Percentiles rank a stretch among this genome's conserved stretches.
Conservation (phyloP, 2,113 vertebrate genomes). For the Mus musculus region GRCm39 chr8:105830001-105830500, state of each 20-base stretch:
- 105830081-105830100: neutral
- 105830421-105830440: neutral
- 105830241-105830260: neutral
- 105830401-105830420: neutral
- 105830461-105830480: neutral
- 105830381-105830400: neutral
- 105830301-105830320: neutral
- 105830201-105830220: no score
- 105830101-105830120: neutral
- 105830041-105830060: no score
- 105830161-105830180: neutral
- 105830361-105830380: neutral
- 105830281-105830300: neutral
- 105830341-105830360: neutral
- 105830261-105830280: neutral
- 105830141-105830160: neutral
- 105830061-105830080: no score
- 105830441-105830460: neutral
- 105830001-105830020: no score
- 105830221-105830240: no score
- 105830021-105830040: no score
- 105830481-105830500: neutral
- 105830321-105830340: neutral
- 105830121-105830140: neutral
- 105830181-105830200: neutral